Conservation (phyloP, 2,888 invertebrate species). For the Leucoptera coffeella region DNA sequence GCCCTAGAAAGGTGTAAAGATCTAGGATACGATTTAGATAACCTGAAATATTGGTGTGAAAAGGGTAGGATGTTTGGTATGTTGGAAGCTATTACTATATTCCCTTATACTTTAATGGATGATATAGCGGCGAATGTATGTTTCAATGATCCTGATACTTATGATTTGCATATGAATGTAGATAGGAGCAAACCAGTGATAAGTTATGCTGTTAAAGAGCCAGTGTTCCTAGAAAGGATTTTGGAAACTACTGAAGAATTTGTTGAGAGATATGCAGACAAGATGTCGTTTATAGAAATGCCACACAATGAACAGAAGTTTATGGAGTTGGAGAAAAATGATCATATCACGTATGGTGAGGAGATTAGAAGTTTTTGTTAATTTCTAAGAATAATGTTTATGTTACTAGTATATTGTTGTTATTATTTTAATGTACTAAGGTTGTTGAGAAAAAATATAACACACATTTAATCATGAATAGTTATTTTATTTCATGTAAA, state of each 20-base stretch:
- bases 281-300: too few relatives aligned
- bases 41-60: slow-evolving; percentile 14
- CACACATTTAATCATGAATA: too few relatives aligned
- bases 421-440: too few relatives aligned
- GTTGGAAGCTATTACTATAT: slow-evolving; percentile 11
- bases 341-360: too few relatives aligned
- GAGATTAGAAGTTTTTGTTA: too few relatives aligned
- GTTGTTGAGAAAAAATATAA: too few relatives aligned
- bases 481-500: too few relatives aligned
- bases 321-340: too few relatives aligned
- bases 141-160: slow-evolving; percentile 17
- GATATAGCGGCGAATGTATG: slow-evolving; percentile 11
- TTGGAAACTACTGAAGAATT: too few relatives aligned
- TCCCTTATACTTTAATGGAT: slow-evolving; percentile 15
- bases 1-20: slow-evolving; percentile 13
- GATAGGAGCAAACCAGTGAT: slow-evolving; percentile 15
- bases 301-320: too few relatives aligned
- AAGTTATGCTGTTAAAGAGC: slow-evolving; percentile 10
- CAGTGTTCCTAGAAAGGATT: slow-evolving; percentile 12
- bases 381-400: too few relatives aligned
- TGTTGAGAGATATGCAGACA: slow-evolving; percentile 17
- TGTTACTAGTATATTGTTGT: too few relatives aligned
- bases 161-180: slow-evolving; percentile 8
- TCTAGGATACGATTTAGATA: slow-evolving; percentile 13
- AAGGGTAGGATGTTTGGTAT: slow-evolving; percentile 14